Evolutionary conservation across 2,113 vertebrate genomes (phyloP).

Genomic region (Prunella himalayana): DNA sequence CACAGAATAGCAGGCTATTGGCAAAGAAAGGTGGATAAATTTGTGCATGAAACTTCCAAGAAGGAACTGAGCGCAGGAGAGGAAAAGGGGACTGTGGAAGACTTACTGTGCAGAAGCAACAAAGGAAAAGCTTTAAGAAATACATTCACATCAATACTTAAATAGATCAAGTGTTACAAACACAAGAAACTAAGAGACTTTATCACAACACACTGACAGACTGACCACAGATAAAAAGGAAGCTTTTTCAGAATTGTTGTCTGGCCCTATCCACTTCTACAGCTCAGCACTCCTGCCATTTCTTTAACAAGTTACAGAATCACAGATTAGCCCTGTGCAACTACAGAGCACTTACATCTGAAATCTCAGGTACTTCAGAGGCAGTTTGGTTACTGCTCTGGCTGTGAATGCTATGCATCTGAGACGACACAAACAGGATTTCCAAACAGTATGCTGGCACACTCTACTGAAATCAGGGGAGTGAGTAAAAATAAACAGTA

Average conservation of each 20-base stretch:
- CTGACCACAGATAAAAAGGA: neutral
- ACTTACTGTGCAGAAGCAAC: neutral
- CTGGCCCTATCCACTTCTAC: neutral
- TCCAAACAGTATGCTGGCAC: neutral
- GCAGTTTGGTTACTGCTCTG: neutral
- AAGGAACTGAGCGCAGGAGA: neutral
- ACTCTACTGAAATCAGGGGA: neutral
- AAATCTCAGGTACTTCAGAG: neutral
- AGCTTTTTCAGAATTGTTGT: neutral
- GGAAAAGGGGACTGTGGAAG: neutral
- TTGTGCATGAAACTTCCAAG: neutral
- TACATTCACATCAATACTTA: neutral
- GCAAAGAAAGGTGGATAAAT: neutral
- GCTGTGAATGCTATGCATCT: neutral
- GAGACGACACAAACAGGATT: neutral
- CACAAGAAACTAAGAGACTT: neutral
- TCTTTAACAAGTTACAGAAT: neutral
- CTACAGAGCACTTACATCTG: neutral
- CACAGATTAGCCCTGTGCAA: neutral
- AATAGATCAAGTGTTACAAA: neutral
- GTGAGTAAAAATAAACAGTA: neutral
- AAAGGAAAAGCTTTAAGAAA: neutral
- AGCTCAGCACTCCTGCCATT: neutral
- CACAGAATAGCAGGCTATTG: neutral
- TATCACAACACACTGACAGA: neutral